A percentile compares a stretch with the other conserved stretches of the same genome.
Conservation (phyloP, 2,888 invertebrate species). For the Chromoteleia sp. region DNA sequence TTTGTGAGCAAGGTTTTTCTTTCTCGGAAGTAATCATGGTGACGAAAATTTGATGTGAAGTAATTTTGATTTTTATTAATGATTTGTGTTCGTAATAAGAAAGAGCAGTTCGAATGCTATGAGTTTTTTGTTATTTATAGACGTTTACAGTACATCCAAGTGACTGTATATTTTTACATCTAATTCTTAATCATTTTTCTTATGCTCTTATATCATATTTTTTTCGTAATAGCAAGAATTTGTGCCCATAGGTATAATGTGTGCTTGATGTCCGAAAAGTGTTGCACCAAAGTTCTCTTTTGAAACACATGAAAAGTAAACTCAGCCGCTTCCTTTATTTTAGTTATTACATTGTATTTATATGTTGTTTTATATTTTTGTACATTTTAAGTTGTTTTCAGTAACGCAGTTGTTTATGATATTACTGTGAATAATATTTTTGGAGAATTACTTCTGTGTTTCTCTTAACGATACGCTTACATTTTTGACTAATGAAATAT, state of each 20-base stretch:
- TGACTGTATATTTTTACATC: slow-evolving; percentile 17
- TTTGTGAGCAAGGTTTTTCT: slow-evolving; percentile 41
- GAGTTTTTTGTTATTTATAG: slow-evolving; percentile 10
- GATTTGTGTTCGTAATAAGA: neutral
- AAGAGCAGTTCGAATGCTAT: neutral
- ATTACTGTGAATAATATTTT: neutral
- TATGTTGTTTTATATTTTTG: too few relatives aligned
- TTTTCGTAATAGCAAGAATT: too few relatives aligned
- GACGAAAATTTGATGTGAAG: slow-evolving; percentile 26
- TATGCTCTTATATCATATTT: too few relatives aligned
- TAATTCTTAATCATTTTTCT: neutral
- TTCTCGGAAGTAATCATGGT: slow-evolving; percentile 2
- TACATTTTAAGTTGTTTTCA: too few relatives aligned
- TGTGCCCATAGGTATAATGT: too few relatives aligned
- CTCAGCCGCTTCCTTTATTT: too few relatives aligned
- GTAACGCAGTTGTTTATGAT: neutral
- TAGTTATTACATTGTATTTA: too few relatives aligned
- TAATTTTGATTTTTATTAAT: slow-evolving; percentile 27
- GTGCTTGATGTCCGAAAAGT: too few relatives aligned
- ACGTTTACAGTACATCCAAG: neutral
- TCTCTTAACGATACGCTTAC: neutral
- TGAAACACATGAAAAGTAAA: too few relatives aligned
- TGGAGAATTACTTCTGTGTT: neutral
- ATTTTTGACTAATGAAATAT: neutral
- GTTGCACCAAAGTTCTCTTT: too few relatives aligned